Conservation (phyloP, 2,888 invertebrate genomes). For the Lasioglossum villosulum region DNA sequence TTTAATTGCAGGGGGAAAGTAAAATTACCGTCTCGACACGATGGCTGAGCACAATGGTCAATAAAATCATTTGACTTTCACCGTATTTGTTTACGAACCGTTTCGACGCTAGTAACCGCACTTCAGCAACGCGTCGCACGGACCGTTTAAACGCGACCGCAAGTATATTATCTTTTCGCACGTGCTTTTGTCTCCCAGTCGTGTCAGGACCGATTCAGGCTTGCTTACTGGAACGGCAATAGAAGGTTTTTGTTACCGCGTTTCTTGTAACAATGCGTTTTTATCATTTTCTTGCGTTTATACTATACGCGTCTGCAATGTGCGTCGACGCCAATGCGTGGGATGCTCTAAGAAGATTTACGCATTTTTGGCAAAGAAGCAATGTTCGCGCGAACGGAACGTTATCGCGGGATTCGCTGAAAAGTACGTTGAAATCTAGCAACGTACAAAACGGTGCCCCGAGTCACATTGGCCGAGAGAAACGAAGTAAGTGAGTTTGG, state of each 20-base stretch:
- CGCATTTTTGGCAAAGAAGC: constrained; percentile 55
- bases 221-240: too few relatives aligned
- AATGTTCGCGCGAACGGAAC: constrained; percentile 21
- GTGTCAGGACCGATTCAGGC: background rate
- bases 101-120: background rate
- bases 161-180: constrained; percentile 64
- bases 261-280: constrained; percentile 15
- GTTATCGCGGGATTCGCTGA: background rate
- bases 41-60: constrained; percentile 57
- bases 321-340: constrained; percentile 48
- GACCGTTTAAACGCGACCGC: constrained; percentile 64
- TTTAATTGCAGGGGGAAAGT: constrained; percentile 43
- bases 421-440: constrained; percentile 27
- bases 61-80: constrained; percentile 75
- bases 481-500: constrained; percentile 56
- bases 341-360: constrained; percentile 44
- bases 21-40: constrained; percentile 16
- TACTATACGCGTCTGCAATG: constrained; percentile 29
- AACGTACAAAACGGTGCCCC: constrained; percentile 23
- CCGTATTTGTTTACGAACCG: constrained; percentile 22
- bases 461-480: constrained; percentile 51
- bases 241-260: background rate
- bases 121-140: constrained; percentile 47
- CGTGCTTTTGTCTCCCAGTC: constrained; percentile 33
- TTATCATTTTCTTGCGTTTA: constrained; percentile 1